Percentiles rank a stretch among this genome's conserved stretches.
phyloP scores from a whole-genome alignment of 2,888 invertebrate species.

The Rhaphigaster nebulosa region DNA sequence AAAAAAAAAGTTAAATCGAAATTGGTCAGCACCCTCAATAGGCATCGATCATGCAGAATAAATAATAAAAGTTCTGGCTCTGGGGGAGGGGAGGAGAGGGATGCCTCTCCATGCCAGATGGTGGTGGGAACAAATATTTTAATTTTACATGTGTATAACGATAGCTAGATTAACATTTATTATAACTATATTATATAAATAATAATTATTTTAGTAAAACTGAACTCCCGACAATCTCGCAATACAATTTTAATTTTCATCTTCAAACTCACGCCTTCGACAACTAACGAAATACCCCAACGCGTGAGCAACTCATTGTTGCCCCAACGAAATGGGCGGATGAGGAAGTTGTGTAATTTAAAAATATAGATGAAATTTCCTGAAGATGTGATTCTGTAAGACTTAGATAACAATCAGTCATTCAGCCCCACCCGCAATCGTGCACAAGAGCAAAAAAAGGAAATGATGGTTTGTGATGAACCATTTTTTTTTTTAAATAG shows the following conservation, averaged over 20 bases:
- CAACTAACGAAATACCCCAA: background rate
- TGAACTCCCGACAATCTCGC: background rate
- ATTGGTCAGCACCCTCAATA: too few relatives aligned
- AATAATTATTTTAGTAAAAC: too few relatives aligned
- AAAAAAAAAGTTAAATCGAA: too few relatives aligned
- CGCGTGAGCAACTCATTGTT: conserved; percentile 14
- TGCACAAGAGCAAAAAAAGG: background rate
- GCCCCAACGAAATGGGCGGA: background rate
- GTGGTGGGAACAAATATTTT: too few relatives aligned
- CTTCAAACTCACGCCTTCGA: background rate
- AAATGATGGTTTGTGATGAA: background rate
- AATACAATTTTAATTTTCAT: background rate
- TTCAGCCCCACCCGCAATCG: background rate
- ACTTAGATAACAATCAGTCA: background rate
- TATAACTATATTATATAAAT: too few relatives aligned
- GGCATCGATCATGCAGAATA: too few relatives aligned
- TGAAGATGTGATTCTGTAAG: conserved; percentile 23
- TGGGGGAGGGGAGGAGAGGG: too few relatives aligned
- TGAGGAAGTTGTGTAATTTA: conserved; percentile 11
- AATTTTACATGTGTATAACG: too few relatives aligned
- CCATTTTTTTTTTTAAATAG: too few relatives aligned
- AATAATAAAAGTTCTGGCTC: too few relatives aligned
- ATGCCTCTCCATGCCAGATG: too few relatives aligned
- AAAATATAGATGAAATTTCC: conserved; percentile 24
- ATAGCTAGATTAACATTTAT: too few relatives aligned